phyloP scores from a whole-genome alignment of 2,888 invertebrate genomes.

The Enchytraeus crypticus region DNA sequence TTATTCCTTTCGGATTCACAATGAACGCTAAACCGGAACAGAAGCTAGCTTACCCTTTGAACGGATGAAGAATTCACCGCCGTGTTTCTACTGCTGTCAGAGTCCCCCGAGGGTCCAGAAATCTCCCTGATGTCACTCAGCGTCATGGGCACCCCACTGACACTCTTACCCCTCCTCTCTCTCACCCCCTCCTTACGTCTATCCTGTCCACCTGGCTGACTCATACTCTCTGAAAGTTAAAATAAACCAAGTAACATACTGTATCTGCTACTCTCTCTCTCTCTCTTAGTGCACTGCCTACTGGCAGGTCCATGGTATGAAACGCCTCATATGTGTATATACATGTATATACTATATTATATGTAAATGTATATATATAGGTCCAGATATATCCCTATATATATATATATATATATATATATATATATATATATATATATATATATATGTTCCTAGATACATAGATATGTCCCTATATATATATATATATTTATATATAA shows the following conservation, averaged over 20 bases:
- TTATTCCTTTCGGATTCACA: too few species aligned
- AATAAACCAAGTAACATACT: too few species aligned
- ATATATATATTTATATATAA: too few species aligned
- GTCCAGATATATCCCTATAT: neutral
- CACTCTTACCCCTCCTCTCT: neutral
- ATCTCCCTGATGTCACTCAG: neutral
- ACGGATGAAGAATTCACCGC: too few species aligned
- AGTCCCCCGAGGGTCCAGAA: neutral
- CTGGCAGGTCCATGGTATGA: too few species aligned
- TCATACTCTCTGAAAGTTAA: neutral
- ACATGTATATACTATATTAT: constrained; percentile 5
- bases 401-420: constrained; percentile 4
- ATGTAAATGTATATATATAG: too few species aligned
- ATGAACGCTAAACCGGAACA: too few species aligned
- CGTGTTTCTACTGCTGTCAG: too few species aligned
- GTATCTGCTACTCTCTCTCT: too few species aligned
- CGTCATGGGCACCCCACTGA: neutral
- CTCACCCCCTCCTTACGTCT: neutral
- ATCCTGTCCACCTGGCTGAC: neutral
- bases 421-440: constrained; percentile 6
- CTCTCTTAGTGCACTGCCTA: too few species aligned
- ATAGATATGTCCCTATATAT: neutral
- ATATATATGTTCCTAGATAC: constrained; percentile 3
- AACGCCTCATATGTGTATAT: too few species aligned
- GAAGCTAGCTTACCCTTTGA: too few species aligned